Conservation (phyloP, 2,888 invertebrate genomes). For the Poecilobothrus nobilitatus region DNA sequence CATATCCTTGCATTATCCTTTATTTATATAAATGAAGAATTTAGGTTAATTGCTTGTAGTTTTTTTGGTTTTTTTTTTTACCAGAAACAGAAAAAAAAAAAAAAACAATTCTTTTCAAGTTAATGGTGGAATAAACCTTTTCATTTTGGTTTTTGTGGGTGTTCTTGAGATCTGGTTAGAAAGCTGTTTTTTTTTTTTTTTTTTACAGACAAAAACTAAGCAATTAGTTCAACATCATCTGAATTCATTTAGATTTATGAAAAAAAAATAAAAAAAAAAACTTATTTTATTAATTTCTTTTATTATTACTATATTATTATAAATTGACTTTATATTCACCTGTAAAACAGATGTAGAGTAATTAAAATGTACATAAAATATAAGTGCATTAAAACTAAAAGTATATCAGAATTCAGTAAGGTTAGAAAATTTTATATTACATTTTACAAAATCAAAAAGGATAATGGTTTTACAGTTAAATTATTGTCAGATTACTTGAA, state of each 20-base stretch:
- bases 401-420: no score
- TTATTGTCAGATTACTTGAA: no score
- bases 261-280: no score
- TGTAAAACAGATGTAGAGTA: not conserved
- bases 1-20: not conserved
- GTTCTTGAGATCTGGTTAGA: not conserved
- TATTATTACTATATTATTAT: not conserved
- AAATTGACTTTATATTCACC: not conserved
- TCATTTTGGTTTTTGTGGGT: not conserved
- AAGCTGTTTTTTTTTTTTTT: no score
- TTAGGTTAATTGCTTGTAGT: not conserved
- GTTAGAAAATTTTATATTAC: no score
- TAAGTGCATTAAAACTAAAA: no score
- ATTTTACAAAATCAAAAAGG: no score
- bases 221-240: constrained; percentile 1
- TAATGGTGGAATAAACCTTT: not conserved
- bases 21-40: not conserved
- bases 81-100: no score
- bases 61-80: not conserved
- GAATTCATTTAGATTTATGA: not conserved
- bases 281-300: not conserved
- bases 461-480: no score
- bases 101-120: no score
- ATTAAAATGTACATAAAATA: no score
- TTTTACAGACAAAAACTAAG: not conserved